A percentile compares a stretch with the other conserved stretches of the same genome.
These are phyloP conservation scores for Camelus bactrianus DNA, from an alignment of 2,113 vertebrate genomes.

Conservation along the genomic window DNA sequence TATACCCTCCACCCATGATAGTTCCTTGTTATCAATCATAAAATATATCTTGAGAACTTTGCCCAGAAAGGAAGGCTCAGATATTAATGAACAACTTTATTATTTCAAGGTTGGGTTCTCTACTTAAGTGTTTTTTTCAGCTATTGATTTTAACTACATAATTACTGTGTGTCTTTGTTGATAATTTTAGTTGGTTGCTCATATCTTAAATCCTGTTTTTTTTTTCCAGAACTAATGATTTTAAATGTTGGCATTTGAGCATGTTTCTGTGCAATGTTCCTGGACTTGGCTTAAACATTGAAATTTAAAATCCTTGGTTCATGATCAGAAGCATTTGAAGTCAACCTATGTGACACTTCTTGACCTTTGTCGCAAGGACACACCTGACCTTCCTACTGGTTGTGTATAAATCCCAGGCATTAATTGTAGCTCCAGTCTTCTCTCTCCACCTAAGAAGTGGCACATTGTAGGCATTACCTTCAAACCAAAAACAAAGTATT, in stretches of 20 bases:
- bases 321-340: constrained; percentile 2
- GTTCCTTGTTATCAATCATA: constrained; percentile 30
- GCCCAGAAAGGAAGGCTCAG: constrained; percentile 2
- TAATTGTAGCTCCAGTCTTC: background rate
- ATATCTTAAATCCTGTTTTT: constrained; percentile 20
- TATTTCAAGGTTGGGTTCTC: constrained; percentile 25
- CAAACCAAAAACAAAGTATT: constrained; percentile 19
- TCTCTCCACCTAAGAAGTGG: background rate
- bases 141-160: background rate
- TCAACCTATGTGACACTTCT: background rate
- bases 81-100: constrained; percentile 47
- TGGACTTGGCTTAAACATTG: constrained; percentile 19
- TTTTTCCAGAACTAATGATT: background rate
- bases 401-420: background rate
- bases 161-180: background rate
- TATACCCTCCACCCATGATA: background rate
- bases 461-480: background rate
- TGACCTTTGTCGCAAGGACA: constrained; percentile 6
- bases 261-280: background rate
- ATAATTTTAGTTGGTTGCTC: background rate
- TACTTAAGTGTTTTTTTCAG: background rate
- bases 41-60: constrained; percentile 38
- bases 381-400: background rate
- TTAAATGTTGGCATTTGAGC: constrained; percentile 31
- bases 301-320: constrained; percentile 52